Conservation (phyloP, 2,113 vertebrate species). For the Phaethornis superciliosus region DNA sequence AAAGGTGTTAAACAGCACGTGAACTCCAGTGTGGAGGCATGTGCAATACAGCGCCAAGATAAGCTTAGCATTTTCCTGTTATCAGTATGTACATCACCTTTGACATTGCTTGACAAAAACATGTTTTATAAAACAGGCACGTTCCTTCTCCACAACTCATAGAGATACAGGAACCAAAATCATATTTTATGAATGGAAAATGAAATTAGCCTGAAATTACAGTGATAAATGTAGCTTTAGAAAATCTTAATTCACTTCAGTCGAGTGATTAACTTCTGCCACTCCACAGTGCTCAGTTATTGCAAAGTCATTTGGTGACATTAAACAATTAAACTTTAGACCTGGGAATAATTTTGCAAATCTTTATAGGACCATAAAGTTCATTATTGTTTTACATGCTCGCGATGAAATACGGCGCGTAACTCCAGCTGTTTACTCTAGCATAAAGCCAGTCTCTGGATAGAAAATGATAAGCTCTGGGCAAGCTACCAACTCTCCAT, state of each 20-base stretch:
- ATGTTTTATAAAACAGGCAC: constrained; percentile 20
- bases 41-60: background rate
- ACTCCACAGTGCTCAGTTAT: constrained; percentile 71
- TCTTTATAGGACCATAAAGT: constrained; percentile 70
- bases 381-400: constrained; percentile 60
- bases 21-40: background rate
- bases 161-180: constrained; percentile 59
- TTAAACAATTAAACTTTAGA: constrained; percentile 77
- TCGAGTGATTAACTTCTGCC: constrained; percentile 74
- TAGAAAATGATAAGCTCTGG: constrained; percentile 50
- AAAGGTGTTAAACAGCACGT: background rate
- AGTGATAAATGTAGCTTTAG: constrained; percentile 73
- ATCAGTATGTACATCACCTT: background rate
- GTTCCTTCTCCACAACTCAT: background rate
- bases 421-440: constrained; percentile 62
- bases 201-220: constrained; percentile 70
- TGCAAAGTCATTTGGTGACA: constrained; percentile 74
- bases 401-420: constrained; percentile 27
- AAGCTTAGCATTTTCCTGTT: background rate
- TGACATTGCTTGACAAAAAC: constrained; percentile 8
- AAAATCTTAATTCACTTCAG: constrained; percentile 77
- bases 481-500: constrained; percentile 52
- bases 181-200: constrained; percentile 71
- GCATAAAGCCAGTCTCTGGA: constrained; percentile 45
- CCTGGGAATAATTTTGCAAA: constrained; percentile 76